A percentile compares a stretch with the other conserved stretches of the same genome.
These are phyloP conservation scores for Microtus montanus DNA, from an alignment of 2,113 vertebrate genomes.

Conservation along the genomic window DNA sequence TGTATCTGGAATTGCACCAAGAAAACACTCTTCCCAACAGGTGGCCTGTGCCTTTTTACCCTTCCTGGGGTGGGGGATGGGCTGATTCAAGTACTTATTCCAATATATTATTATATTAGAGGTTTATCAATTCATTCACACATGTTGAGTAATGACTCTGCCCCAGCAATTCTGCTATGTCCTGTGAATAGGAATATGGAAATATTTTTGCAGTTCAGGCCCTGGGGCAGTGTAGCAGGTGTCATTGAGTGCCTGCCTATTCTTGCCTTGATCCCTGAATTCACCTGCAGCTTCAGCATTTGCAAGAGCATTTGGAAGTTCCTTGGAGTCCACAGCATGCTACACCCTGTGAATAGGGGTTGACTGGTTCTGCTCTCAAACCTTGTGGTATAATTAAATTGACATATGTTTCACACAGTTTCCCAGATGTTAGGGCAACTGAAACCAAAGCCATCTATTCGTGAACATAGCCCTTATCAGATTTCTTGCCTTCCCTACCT, in stretches of 20 bases:
- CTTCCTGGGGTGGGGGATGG: not conserved
- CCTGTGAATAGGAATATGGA: not conserved
- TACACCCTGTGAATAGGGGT: not conserved
- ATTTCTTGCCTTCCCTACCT: not conserved
- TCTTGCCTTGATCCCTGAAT: not conserved
- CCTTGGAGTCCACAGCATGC: not conserved
- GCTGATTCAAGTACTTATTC: not conserved
- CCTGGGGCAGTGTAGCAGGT: not conserved
- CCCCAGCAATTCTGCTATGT: not conserved
- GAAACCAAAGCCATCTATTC: not conserved
- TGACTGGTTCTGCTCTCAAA: not conserved
- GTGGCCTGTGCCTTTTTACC: not conserved
- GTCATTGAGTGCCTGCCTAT: not conserved
- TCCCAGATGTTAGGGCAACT: not conserved
- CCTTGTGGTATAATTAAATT: not conserved
- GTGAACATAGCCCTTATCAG: accelerated
- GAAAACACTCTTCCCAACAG: not conserved
- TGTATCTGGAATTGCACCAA: not conserved
- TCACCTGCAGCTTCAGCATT: not conserved
- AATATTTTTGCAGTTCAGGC: not conserved
- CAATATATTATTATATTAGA: too few species aligned
- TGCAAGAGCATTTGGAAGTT: not conserved
- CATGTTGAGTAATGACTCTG: not conserved
- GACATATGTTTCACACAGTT: not conserved
- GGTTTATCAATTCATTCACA: not conserved